phyloP scores from a whole-genome alignment of 1,140 invertebrate genomes.

The Samia ricini region DNA sequence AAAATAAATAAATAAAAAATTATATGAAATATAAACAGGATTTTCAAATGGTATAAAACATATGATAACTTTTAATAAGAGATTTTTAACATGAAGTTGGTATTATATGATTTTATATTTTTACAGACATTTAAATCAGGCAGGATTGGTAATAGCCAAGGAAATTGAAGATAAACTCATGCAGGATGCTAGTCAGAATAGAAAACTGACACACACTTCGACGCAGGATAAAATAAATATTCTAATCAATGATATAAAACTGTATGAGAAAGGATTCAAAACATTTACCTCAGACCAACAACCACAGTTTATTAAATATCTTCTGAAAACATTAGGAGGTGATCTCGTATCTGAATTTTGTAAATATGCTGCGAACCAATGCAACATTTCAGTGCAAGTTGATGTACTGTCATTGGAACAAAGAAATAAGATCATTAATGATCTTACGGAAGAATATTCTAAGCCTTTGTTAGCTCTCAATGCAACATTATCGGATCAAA shows the following conservation, averaged over 20 bases:
- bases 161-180: slow-evolving; percentile 84
- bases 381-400: slow-evolving; percentile 78
- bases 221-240: slow-evolving; percentile 90
- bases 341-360: slow-evolving; percentile 91
- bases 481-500: slow-evolving; percentile 80
- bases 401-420: slow-evolving; percentile 81
- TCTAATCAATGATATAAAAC: slow-evolving; percentile 85
- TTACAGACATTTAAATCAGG: slow-evolving; percentile 76
- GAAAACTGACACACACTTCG: slow-evolving; percentile 87
- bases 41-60: background rate
- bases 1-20: background rate
- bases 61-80: background rate
- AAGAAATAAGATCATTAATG: slow-evolving; percentile 83
- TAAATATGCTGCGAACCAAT: slow-evolving; percentile 84
- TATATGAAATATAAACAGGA: background rate
- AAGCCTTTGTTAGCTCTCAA: slow-evolving; percentile 80
- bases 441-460: slow-evolving; percentile 82
- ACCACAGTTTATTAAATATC: slow-evolving; percentile 85
- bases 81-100: background rate
- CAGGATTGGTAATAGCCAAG: slow-evolving; percentile 81
- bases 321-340: slow-evolving; percentile 89
- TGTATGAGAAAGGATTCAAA: slow-evolving; percentile 93
- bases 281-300: slow-evolving; percentile 79
- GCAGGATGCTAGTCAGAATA: slow-evolving; percentile 81
- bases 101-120: slow-evolving; percentile 13